These are phyloP conservation scores for Odontamblyopus lacepedii DNA, from an alignment of 2,797 vertebrate genomes.

Conservation along the genomic window DNA sequence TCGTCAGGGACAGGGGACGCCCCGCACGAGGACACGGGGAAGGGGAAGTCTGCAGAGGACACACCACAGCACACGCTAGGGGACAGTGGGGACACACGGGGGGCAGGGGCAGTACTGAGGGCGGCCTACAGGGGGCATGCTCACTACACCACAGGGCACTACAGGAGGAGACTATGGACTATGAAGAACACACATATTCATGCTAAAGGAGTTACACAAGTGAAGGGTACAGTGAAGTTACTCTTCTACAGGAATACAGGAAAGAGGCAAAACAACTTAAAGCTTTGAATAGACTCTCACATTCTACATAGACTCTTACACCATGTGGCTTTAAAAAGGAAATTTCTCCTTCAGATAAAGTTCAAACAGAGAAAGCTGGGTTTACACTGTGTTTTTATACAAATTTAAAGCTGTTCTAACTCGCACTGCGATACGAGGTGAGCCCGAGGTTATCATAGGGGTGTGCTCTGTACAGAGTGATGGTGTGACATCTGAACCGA, in stretches of 20 bases:
- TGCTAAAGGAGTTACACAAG: background rate
- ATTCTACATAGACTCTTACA: background rate
- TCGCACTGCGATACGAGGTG: background rate
- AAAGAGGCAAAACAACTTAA: too few species aligned
- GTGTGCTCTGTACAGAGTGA: too few species aligned
- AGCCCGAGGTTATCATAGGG: too few species aligned
- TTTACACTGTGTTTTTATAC: background rate
- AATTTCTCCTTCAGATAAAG: background rate
- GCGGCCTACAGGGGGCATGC: conserved; percentile 45
- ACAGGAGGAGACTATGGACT: background rate
- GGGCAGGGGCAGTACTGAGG: conserved; percentile 19
- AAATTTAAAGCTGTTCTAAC: background rate
- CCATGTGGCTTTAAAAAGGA: background rate
- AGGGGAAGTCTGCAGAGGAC: conserved; percentile 80
- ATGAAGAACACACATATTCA: background rate
- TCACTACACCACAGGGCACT: conserved; percentile 20
- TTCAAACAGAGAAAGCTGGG: background rate
- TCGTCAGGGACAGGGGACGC: conserved; percentile 85
- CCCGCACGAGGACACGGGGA: conserved; percentile 80
- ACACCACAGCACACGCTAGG: conserved; percentile 60
- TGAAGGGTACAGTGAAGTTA: background rate
- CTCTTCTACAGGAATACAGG: too few species aligned
- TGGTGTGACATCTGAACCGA: too few species aligned
- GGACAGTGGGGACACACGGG: conserved; percentile 10
- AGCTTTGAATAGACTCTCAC: background rate